Evolutionary conservation across 2,113 vertebrate species (phyloP), one percentile per base, ranked within the genome.

Genomic region (Notechis scutatus): DNA sequence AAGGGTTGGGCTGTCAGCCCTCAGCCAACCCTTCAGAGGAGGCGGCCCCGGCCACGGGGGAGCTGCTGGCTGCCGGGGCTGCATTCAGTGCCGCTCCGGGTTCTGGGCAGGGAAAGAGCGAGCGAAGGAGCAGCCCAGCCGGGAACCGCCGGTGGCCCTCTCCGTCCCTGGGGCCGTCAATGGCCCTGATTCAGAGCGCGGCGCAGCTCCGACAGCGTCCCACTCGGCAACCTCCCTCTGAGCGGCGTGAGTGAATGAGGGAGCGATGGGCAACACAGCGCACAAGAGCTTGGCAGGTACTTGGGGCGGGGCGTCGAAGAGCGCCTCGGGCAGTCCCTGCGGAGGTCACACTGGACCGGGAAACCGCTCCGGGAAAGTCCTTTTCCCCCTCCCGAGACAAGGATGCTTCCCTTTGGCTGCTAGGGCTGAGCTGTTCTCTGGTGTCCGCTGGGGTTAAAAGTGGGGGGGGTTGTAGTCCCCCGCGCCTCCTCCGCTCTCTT

Each of bases 221-320:
- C 90, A 90, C 89, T 85, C 93, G 42, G 54, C 34, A 10, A 0
- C 14, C 8, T 7, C 56, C 81, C n/a, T 24, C 24, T 23, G 92
- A 55, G 88, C 54, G 81, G 89, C 89, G 45, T 54, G 89, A 90
- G 45, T 26, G 47, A 47, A 11, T 3, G 54, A 11, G 50, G 89
- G 91, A 95, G 96, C 59, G 90, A 97, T 97, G 96, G 96, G 96
- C 94, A 97, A 97, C 95, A 96, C 96, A 88, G 96, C 92, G 95
- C 96, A 97, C 96, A 97, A 97, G 94, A 96, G 95, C 26, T 91
- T 97, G 95, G 93, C 96, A 96, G 96, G 96, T 97, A 95, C 92
- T 85, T n/a, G 64, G 54, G 54, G 2, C 24, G 56, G 0, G 3
- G 12, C 5, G 14, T 69, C 0, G 45, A 26, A 89, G 29, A 21